Percentiles rank a stretch among this genome's conserved stretches.
phyloP scores from a whole-genome alignment of 2,888 invertebrate species.

The Serripes groenlandicus region DNA sequence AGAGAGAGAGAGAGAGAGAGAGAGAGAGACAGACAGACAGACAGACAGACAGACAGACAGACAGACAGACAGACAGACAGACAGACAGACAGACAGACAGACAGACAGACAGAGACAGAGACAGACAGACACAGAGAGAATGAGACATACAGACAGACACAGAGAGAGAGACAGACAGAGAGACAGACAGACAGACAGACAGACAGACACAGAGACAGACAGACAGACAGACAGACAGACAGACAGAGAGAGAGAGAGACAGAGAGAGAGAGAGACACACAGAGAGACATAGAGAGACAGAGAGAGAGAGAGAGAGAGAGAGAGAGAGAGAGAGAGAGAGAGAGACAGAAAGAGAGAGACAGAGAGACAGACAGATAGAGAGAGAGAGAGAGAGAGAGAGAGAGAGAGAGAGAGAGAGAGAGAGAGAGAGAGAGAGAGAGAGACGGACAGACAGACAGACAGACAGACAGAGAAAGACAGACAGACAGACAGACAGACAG shows the following conservation, averaged over 20 bases:
- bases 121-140: conserved; percentile 3
- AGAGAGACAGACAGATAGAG: not conserved
- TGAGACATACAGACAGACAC: not conserved
- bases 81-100: not conserved
- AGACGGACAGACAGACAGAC: too few species aligned
- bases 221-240: not conserved
- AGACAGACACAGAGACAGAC: not conserved
- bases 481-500: too few species aligned
- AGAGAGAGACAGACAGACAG: conserved; percentile 1
- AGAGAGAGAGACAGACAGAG: not conserved
- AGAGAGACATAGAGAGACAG: not conserved
- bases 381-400: too few species aligned
- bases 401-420: too few species aligned
- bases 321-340: not conserved
- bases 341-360: not conserved
- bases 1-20: not conserved
- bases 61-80: not conserved
- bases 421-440: too few species aligned
- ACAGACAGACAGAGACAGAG: too few species aligned
- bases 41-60: not conserved
- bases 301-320: not conserved
- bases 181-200: not conserved
- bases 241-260: too few species aligned
- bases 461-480: too few species aligned
- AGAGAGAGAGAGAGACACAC: too few species aligned